Base-by-base conservation (phyloP, 2,888 invertebrate species). In the Blastobasis adustella region DNA sequence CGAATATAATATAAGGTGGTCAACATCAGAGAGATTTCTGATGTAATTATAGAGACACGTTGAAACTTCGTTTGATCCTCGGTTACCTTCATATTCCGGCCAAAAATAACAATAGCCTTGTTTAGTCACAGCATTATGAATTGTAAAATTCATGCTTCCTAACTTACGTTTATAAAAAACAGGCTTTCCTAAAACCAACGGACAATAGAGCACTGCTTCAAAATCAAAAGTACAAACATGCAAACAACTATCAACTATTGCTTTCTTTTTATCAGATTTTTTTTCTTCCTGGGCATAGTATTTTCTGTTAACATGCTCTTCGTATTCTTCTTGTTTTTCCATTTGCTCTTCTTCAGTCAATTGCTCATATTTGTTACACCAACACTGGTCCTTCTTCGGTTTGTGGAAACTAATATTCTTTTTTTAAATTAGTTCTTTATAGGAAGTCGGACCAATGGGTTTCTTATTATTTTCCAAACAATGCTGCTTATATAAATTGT, bases 211-310 rank as follows among this genome's bases (percentile, higher is more conserved):
- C 38, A 59, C 56, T 44, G 54, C 54, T 47, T 55, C 54, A 53
- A 59, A 57, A 44, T 59, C 57, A 57, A 57, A 59, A 52, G 58
- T 59, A 45, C 57, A 59, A 46, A 57, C 54, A 49, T 57, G 54
- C 48, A 54, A 39, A 23, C 50, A 46, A 46, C 42, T 53, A 53
- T 58, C 50, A 3, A 7, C 49, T 51, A 45, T 57, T 52, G 55
- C 55, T 48, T 52, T 53, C 4, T 49, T 54, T 54, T 54, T 50
- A 46, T 50, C 50, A 37, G 46, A 39, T 42, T 54, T 55, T 41
- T 55, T 55, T 50, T 58, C 58, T 58, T 58, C 54, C 45, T 52
- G 47, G 41, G 56, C 54, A 55, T 53, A 54, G 36, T 50, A 46
- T 50, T 50, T 50, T 46, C 39, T 50, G 23, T 46, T 47, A 46